Conservation (phyloP, 2,888 invertebrate species). For the Allophyes oxyacanthae region DNA sequence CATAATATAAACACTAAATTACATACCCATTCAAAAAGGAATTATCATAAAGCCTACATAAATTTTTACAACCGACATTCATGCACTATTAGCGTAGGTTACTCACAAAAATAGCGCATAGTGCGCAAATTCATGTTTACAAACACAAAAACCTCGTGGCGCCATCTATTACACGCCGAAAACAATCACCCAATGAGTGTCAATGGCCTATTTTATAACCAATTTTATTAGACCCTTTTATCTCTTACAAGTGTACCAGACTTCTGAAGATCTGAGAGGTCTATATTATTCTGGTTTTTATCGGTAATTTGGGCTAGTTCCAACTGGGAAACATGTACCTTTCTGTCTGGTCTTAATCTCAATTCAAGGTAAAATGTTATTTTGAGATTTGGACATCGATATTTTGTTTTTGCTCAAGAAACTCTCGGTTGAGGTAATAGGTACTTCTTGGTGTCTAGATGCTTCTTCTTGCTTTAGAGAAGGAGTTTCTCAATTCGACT, state of each 20-base stretch:
- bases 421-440: constrained; percentile 1
- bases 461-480: neutral
- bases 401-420: constrained; percentile 4
- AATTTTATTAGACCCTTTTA: constrained; percentile 25
- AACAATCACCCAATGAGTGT: constrained; percentile 34
- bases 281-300: constrained; percentile 20
- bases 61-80: neutral
- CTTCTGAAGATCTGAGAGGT: neutral
- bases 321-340: constrained; percentile 45
- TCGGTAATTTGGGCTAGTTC: constrained; percentile 39
- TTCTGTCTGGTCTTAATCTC: constrained; percentile 23
- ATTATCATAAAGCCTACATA: constrained; percentile 6
- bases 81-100: constrained; percentile 13
- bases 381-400: constrained; percentile 18
- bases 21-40: too few species aligned
- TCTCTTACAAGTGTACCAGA: constrained; percentile 1
- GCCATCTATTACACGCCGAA: constrained; percentile 49
- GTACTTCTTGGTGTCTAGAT: neutral
- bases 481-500: neutral
- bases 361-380: constrained; percentile 52
- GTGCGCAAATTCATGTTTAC: constrained; percentile 52
- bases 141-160: constrained; percentile 56
- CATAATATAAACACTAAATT: too few species aligned
- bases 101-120: constrained; percentile 27
- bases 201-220: constrained; percentile 52